Percentiles rank a stretch among this genome's conserved stretches.
Evolutionary conservation across 2,113 vertebrate genomes (phyloP).

Genomic region (Paradoxurus hermaphroditus): DNA sequence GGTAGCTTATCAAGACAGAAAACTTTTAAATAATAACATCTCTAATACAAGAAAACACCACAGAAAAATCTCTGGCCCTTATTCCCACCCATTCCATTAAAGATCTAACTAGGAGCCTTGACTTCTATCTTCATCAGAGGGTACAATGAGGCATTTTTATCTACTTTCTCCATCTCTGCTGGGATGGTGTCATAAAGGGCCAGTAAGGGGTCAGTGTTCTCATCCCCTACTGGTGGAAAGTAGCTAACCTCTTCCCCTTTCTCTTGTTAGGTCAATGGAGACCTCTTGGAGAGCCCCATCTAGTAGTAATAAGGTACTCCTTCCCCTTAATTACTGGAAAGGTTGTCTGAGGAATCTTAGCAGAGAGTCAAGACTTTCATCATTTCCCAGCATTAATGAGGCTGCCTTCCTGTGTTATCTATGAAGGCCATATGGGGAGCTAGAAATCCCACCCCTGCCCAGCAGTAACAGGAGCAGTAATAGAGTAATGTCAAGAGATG

Average conservation of each 20-base stretch:
- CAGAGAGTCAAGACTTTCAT: neutral
- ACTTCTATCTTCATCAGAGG: neutral
- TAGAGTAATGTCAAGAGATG: neutral
- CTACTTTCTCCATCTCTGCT: neutral
- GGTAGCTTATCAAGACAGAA: neutral
- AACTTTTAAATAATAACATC: neutral
- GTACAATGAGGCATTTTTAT: neutral
- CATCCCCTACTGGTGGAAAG: neutral
- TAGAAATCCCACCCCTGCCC: neutral
- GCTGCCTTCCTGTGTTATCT: neutral
- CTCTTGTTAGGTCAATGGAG: neutral
- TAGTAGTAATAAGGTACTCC: neutral
- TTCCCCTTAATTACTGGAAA: neutral
- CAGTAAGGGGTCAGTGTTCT: neutral
- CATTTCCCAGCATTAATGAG: neutral
- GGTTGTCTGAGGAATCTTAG: neutral
- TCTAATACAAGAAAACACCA: neutral
- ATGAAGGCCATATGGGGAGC: neutral
- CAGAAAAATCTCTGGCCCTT: neutral
- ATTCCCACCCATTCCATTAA: neutral
- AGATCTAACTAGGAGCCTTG: neutral
- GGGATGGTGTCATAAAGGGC: neutral
- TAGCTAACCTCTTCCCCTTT: neutral
- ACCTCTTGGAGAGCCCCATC: neutral
- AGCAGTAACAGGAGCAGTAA: neutral